Conservation (phyloP, 2,113 vertebrate species). For the Gadus macrocephalus region DNA sequence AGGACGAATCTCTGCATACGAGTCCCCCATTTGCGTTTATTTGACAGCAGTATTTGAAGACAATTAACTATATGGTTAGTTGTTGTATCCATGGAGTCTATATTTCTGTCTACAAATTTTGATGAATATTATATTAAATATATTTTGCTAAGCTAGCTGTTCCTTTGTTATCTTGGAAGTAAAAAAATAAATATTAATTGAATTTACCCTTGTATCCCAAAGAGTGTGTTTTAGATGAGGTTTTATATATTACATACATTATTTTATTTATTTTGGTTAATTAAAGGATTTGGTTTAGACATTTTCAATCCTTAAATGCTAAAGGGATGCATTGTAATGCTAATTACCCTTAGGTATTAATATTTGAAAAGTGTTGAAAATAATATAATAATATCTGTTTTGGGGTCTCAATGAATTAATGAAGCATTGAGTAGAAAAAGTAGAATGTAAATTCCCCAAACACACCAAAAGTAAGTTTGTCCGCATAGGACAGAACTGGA, state of each 20-base stretch:
- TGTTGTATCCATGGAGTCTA: no score
- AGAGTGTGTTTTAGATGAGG: no score
- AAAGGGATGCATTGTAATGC: no score
- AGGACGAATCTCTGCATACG: conserved; percentile 48
- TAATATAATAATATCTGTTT: background rate
- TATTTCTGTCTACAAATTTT: conserved; percentile 56
- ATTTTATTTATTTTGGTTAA: no score
- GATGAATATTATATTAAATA: conserved; percentile 27
- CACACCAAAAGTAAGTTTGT: conserved; percentile 10
- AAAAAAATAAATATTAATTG: no score
- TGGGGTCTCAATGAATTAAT: conserved; percentile 5
- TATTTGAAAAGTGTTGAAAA: background rate
- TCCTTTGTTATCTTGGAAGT: no score
- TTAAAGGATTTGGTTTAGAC: no score
- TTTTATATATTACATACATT: no score
- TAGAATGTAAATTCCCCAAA: conserved; percentile 11
- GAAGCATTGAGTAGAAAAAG: conserved; percentile 12
- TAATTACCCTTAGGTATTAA: background rate
- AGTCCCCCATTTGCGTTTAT: conserved; percentile 74
- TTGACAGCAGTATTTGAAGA: conserved; percentile 72
- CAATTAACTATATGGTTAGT: conserved; percentile 61
- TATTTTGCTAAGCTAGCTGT: no score
- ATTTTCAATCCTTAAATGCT: no score
- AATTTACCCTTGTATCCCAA: no score
- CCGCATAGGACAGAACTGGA: conserved; percentile 41